Base-by-base conservation (phyloP, 2,888 invertebrate genomes). In the Frankliniella intonsa region DNA sequence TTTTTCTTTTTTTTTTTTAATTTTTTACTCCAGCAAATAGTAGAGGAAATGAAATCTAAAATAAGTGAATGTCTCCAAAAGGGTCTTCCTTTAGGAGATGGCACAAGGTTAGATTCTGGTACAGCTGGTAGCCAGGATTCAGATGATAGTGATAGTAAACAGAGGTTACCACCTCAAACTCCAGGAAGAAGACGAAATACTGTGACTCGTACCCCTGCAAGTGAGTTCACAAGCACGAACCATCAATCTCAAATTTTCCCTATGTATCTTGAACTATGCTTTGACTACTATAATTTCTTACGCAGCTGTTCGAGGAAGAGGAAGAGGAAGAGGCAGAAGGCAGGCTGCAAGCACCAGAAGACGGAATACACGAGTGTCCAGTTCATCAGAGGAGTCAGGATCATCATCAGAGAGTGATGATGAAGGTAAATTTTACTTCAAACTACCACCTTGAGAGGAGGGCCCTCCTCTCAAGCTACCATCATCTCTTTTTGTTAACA, bases 1-100 rank as follows among this genome's bases (percentile, higher is more conserved):
- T 25, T 25, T 0, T 19, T 69, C 69, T 22, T 22, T 69, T 76
- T 76, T 9, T 25, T 76, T 22, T 76, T 11, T 22, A 9, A 38
- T 55, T 55, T 11, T 55, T 55, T 3, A 14, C 17, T 69, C 11
- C 69, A 76, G 69, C 69, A 76, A 76, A 76, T 76, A 11, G 69
- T 76, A 25, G 69, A 76, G 25, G 69, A 76, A 22, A 9, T 76
- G 25, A 76, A 22, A 10, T 76, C 69, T 7, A 76, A 76, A 76
- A 76, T 76, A 76, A 76, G 25, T 76, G 69, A 76, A 22, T 76
- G 69, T 9, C 12, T 76, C 11, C 69, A 76, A 25, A 76, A 76
- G 12, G 69, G 69, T 22, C 69, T 76, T 12, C 69, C 69, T 25
- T 12, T 9, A 22, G 69, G 69, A 11, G n/a, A 5, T 9, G 11